Evolutionary conservation across 2,113 vertebrate species (phyloP).

Genomic region (Lota lota): DNA sequence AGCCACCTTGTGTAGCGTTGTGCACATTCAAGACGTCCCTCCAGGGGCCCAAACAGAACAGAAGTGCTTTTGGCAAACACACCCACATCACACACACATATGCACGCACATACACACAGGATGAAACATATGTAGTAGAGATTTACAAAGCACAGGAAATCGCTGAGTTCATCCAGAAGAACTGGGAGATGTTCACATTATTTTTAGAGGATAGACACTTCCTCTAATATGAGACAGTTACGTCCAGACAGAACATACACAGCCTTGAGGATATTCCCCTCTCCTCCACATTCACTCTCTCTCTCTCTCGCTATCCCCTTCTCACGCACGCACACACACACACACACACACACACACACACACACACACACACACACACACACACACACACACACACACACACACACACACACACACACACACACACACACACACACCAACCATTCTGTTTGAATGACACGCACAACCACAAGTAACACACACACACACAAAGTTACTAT

Average conservation of each 20-base stretch:
- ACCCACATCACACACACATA: slow-evolving; percentile 27
- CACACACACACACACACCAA: slow-evolving; percentile 16
- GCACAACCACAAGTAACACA: not conserved
- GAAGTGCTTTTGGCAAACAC: slow-evolving; percentile 44
- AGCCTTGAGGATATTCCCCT: not conserved
- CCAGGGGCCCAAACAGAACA: slow-evolving; percentile 43
- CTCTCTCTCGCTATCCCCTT: slow-evolving; percentile 1
- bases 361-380: too few relatives aligned
- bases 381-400: not conserved
- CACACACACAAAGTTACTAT: not conserved
- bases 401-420: not conserved
- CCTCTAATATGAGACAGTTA: too few relatives aligned
- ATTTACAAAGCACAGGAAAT: slow-evolving; percentile 32
- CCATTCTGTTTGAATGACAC: slow-evolving; percentile 6
- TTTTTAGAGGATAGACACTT: too few relatives aligned
- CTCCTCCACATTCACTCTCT: not conserved
- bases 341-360: not conserved
- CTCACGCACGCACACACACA: not conserved
- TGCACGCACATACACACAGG: not conserved
- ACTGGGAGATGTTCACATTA: slow-evolving; percentile 15
- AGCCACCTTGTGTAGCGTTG: slow-evolving; percentile 38
- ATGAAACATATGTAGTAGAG: slow-evolving; percentile 5
- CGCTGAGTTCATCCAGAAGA: slow-evolving; percentile 19
- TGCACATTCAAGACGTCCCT: slow-evolving; percentile 62
- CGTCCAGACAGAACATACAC: too few relatives aligned